These are phyloP conservation scores for Chromis chromis DNA, from an alignment of 2,797 vertebrate genomes.

Conservation along the genomic window DNA sequence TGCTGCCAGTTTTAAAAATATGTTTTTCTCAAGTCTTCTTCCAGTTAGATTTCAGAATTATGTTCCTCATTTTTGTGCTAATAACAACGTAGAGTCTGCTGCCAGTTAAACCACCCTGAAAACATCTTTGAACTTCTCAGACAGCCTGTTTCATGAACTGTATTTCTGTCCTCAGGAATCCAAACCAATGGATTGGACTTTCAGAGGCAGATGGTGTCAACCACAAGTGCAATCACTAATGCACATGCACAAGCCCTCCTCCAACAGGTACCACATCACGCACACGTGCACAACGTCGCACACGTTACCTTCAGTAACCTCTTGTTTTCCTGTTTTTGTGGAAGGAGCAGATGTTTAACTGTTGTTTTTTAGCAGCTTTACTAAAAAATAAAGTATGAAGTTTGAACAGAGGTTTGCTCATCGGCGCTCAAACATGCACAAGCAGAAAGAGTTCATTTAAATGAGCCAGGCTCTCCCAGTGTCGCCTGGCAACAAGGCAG, in stretches of 20 bases:
- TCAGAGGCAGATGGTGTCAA: constrained; percentile 94
- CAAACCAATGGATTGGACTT: constrained; percentile 99
- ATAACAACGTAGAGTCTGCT: not conserved
- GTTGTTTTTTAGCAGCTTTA: not conserved
- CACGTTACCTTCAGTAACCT: constrained; percentile 10
- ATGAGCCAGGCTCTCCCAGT: constrained; percentile 76
- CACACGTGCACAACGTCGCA: constrained; percentile 9
- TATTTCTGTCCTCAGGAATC: constrained; percentile 87
- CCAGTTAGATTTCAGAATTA: not conserved
- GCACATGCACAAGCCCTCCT: constrained; percentile 98
- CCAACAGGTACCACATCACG: constrained; percentile 90
- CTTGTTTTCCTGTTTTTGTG: constrained; percentile 16
- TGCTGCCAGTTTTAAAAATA: constrained; percentile 9
- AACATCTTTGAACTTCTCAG: constrained; percentile 14
- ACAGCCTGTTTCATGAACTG: constrained; percentile 23
- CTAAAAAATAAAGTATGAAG: constrained; percentile 36
- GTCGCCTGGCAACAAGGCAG: constrained; percentile 86
- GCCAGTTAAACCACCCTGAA: constrained; percentile 5
- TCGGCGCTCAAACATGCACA: constrained; percentile 56
- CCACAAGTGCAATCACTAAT: constrained; percentile 94
- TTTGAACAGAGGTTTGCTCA: constrained; percentile 62
- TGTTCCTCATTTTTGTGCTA: constrained; percentile 23
- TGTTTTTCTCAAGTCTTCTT: not conserved
- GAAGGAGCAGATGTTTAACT: not conserved
- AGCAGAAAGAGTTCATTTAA: constrained; percentile 77